Percentiles rank a stretch among this genome's conserved stretches.
These are phyloP conservation scores for Asobara japonica DNA, from an alignment of 1,140 invertebrate species.

Conservation along the genomic window DNA sequence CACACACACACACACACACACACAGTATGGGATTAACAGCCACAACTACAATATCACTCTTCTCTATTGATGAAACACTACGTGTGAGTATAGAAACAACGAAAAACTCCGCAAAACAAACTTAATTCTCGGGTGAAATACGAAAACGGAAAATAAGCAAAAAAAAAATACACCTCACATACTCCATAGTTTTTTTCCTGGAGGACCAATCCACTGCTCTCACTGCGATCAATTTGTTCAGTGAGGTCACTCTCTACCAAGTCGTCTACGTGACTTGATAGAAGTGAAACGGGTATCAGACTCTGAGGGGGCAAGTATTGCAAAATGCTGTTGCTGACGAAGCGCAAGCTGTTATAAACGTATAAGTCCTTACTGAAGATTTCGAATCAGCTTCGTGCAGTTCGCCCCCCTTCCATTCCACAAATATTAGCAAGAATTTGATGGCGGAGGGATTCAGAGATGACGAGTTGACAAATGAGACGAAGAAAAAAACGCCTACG, in stretches of 20 bases:
- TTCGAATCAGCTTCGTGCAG: background rate
- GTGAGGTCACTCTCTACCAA: background rate
- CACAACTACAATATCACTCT: no score
- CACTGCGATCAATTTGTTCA: slow-evolving; percentile 14
- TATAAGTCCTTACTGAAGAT: background rate
- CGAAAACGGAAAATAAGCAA: background rate
- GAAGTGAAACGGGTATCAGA: slow-evolving; percentile 10
- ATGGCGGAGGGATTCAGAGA: background rate
- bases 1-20: no score
- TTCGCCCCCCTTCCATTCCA: background rate
- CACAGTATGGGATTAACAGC: no score
- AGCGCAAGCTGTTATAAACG: background rate
- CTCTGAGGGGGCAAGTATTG: background rate
- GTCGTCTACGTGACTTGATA: slow-evolving; percentile 15
- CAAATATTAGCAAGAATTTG: background rate
- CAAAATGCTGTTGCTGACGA: slow-evolving; percentile 17
- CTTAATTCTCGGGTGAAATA: background rate
- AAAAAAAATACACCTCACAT: background rate
- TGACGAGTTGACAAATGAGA: no score
- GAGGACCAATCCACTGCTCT: slow-evolving; percentile 4
- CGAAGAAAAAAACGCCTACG: no score
- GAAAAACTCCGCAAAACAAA: background rate
- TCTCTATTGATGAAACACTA: background rate
- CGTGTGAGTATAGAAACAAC: background rate
- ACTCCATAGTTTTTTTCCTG: background rate